Evolutionary conservation across 1,140 invertebrate genomes (phyloP), one percentile per base, ranked within the genome.

Genomic region (Aphelinus certus): DNA sequence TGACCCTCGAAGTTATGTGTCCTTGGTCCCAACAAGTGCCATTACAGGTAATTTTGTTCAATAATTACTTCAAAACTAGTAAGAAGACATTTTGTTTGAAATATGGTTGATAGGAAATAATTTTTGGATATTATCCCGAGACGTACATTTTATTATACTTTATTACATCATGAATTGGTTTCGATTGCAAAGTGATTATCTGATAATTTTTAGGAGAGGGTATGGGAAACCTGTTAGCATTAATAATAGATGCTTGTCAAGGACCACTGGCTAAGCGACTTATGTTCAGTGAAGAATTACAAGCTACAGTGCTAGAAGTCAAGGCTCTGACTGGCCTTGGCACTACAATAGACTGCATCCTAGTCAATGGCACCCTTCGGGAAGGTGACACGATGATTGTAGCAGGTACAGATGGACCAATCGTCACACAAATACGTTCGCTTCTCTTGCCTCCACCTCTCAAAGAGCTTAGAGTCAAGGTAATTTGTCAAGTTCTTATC

Each of bases 291-390:
- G 94, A 98, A 77, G 96, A 99, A 83, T 88, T 99, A 56, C 94
- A 98, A 83, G 97, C 97, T 42, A 99, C 96, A 7, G 97, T 99
- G n/a, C 91, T 99, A 81, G 98, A 99, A 91, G 98, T 99, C 3
- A 99, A 99, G 92, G 97, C 97, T 1, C 94, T 99, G 80, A 93
- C 96, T 55, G 98, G 98, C 62, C 89, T 99, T 73, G 98, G 98
- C 46, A 99, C 98, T 71, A 99, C 98, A 3, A 98, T 99, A 82
- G 98, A 99, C 90, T 95, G 97, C 51, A 99, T 99, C 87, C 90
- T 99, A 67, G 95, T 99, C 55, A 99, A 99, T 89, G 98, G 98
- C 10, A 93, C 91, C 26, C 88, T 99, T 47, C 90, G 90, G 60
- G 97, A 98, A 87, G 96, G 97, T 45, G 97, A 99, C 79, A 97